Evolutionary conservation across 2,113 vertebrate genomes (phyloP).

Genomic region (Octodon degus): DNA sequence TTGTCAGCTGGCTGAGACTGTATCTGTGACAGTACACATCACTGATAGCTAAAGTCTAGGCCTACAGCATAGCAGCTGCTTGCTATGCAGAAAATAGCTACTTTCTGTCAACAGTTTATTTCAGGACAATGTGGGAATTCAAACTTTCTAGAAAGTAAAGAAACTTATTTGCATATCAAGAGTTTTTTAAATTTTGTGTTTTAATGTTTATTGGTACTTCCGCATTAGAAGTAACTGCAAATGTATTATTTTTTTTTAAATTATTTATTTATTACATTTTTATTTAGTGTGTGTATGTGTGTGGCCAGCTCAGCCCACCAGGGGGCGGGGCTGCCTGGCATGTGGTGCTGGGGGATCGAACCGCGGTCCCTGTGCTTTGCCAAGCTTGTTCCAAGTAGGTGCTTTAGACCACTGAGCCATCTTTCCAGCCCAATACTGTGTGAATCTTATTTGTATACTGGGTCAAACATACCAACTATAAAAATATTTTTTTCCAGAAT

Average conservation of each 20-base stretch:
- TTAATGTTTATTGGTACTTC: slow-evolving; percentile 57
- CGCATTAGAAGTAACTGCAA: slow-evolving; percentile 63
- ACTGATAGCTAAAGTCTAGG: not conserved
- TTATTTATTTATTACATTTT: no score
- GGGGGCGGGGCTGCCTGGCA: no score
- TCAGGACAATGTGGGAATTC: slow-evolving; percentile 1
- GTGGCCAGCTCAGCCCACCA: no score
- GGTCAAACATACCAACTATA: not conserved
- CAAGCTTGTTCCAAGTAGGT: no score
- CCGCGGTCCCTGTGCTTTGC: no score
- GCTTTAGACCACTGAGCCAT: no score
- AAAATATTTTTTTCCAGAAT: slow-evolving; percentile 14
- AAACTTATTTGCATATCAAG: slow-evolving; percentile 17
- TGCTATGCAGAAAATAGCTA: no score
- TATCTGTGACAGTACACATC: not conserved
- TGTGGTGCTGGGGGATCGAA: no score
- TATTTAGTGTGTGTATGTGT: no score
- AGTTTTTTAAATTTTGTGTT: not conserved
- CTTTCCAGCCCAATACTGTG: no score
- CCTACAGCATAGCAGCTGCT: not conserved
- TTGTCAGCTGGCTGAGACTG: not conserved
- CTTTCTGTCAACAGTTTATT: not conserved
- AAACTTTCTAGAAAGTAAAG: not conserved
- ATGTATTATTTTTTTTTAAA: no score
- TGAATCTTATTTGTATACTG: not conserved